Evolutionary conservation across 1,140 invertebrate species (phyloP), one percentile per base, ranked within the genome.

Genomic region (fruit fly (Drosophila melanogaster)): DNA sequence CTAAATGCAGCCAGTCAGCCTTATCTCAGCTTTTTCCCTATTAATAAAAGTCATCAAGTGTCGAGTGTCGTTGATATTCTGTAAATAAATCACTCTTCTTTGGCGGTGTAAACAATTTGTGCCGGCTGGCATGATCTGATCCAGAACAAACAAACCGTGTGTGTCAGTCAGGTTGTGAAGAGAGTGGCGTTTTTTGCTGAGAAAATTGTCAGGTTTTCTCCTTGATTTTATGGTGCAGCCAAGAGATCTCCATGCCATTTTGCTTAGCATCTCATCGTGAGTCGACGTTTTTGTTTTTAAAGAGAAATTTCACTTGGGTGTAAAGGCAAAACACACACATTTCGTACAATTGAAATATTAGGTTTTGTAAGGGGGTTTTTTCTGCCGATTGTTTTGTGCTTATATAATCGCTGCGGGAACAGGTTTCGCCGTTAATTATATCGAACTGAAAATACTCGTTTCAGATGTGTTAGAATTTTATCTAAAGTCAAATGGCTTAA

Each of bases 371-470:
- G 60, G 60, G 59, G 59, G 37, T 41, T 67, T 65, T 30, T 17
- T 17, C 24, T 14, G n/a, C 15, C 26, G 7, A 33, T 47, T 66
- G 64, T 66, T 59, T 65, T 65, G 47, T 51, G 37, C 30, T 76
- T 76, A 76, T 76, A 76, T 76, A 76, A 76, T 51, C 40, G 33
- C 17, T 12, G 58, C 24, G 44, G 58, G 37, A 76, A 76, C 72
- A 41, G 72, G 72, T 76, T 76, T 62, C 30, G 40, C 26, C 62
- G 47, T 47, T 76, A 76, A 76, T 76, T 76, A 76, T 76, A 53
- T 51, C 46, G 19, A 53, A 54, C 26, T 24, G 57, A 40, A 46
- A 76, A 76, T 76, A 76, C 72, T 38, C 53, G 72, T 76, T 76
- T 72, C 26, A 30, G 33, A 35, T 17, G 57, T 69, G 61, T 37